A percentile compares a stretch with the other conserved stretches of the same genome.
Evolutionary conservation across 1,140 invertebrate species (phyloP).

Genomic region (Metaphire vulgaris): DNA sequence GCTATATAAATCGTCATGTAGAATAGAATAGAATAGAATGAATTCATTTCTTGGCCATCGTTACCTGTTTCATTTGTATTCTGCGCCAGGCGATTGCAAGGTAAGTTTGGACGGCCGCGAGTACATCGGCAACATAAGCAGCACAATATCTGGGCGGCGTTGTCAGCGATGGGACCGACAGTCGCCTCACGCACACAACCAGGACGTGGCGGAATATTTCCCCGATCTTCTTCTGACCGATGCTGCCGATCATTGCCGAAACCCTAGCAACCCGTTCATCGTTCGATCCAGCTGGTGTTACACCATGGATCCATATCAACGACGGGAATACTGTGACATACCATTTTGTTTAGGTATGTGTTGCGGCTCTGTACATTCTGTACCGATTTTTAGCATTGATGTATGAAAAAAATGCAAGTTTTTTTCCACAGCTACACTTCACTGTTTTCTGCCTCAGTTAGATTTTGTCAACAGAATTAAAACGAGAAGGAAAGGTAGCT

Average conservation of each 20-base stretch:
- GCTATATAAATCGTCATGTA: too few species aligned
- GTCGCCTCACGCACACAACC: slow-evolving; percentile 32
- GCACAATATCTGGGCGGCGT: slow-evolving; percentile 31
- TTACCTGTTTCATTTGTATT: slow-evolving; percentile 3
- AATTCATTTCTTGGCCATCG: slow-evolving; percentile 14
- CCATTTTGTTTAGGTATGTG: slow-evolving; percentile 12
- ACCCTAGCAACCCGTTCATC: slow-evolving; percentile 9
- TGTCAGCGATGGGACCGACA: slow-evolving; percentile 35
- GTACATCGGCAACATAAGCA: slow-evolving; percentile 31
- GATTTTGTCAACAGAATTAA: too few species aligned
- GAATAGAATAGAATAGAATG: too few species aligned
- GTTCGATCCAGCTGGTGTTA: slow-evolving; percentile 25
- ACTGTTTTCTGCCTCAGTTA: too few species aligned
- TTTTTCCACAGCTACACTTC: too few species aligned
- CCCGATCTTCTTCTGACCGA: slow-evolving; percentile 17
- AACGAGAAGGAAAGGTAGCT: too few species aligned
- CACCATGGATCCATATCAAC: slow-evolving; percentile 20
- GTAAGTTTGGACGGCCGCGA: slow-evolving; percentile 15
- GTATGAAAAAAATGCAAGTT: too few species aligned
- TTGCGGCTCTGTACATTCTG: too few species aligned
- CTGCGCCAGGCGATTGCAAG: slow-evolving; percentile 8
- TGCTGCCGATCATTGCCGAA: slow-evolving; percentile 27
- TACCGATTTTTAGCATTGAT: too few species aligned
- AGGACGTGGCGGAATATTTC: slow-evolving; percentile 23
- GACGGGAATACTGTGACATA: slow-evolving; percentile 30